Base-by-base conservation (phyloP, 2,113 vertebrate genomes). In the Onychorhynchus coronatus region DNA sequence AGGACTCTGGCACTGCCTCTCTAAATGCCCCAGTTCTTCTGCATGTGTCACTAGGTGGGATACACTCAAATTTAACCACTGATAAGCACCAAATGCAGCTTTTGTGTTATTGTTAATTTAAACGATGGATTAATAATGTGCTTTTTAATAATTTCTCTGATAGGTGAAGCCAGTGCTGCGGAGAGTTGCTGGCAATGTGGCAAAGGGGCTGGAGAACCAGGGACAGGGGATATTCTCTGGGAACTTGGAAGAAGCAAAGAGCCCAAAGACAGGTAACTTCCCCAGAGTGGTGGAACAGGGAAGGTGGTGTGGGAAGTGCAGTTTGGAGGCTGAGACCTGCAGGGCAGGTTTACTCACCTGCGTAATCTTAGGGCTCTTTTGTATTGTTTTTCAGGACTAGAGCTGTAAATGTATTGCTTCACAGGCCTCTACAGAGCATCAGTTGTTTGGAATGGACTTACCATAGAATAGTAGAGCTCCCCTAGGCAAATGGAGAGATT, bases 161-260 rank as follows among this genome's bases (percentile, higher is more conserved):
- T 41, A 66, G 42, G 9, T 0, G 1, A 19, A 12, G 28, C 46
- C 1, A 1, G 20, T 11, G 28, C 65, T 49, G 68, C 50, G 9
- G 65, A 44, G 35, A 77, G 21, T 12, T 49, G 42, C 53, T 81
- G 63, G 44, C 20, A 33, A 10, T 0, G 2, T 33, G n/a, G 65
- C 50, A 50, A 59, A 85, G 62, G 50, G 61, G 66, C 0, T 87
- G 77, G 50, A 23, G 42, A 81, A 9, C 7, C 11, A 50, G 12
- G 25, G 37, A 35, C 4, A 33, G 13, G 19, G 37, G 6, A 49
- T 42, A 8, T 50, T 63, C 50, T 58, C 37, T 52, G 47, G 73
- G 75, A 76, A 62, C 62, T 5, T 24, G 10, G 59, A 33, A 71
- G 73, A 53, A 81, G 47, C 28, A 58, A n/a, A 72, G 37, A 31